phyloP scores from a whole-genome alignment of 2,888 invertebrate genomes.

The Diplazon laetatorius region DNA sequence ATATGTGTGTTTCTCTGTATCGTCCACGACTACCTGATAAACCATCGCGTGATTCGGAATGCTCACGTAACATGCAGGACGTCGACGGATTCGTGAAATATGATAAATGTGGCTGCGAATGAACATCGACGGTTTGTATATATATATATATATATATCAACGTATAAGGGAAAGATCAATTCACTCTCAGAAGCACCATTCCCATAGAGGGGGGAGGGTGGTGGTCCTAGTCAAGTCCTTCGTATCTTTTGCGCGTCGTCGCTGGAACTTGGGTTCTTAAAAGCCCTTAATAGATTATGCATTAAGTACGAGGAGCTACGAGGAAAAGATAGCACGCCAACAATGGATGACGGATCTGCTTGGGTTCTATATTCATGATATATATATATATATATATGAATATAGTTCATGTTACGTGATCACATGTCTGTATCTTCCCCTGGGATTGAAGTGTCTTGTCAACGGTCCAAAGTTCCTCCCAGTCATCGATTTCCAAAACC shows the following conservation, averaged over 20 bases:
- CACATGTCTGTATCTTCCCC: conserved; percentile 33
- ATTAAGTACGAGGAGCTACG: conserved; percentile 77
- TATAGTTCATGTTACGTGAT: not conserved
- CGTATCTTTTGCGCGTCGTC: conserved; percentile 56
- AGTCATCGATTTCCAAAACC: conserved; percentile 57
- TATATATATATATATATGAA: not conserved
- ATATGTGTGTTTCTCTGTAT: not conserved
- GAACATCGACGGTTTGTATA: too few species aligned
- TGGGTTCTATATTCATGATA: conserved; percentile 13
- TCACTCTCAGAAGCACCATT: conserved; percentile 67
- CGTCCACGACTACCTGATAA: not conserved
- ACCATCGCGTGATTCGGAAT: conserved; percentile 6
- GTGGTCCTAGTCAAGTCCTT: conserved; percentile 21
- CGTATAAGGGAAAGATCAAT: conserved; percentile 75
- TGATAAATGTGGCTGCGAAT: conserved; percentile 70
- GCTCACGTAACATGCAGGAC: conserved; percentile 76
- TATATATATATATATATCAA: too few species aligned
- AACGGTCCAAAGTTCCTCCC: conserved; percentile 5
- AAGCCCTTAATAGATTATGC: conserved; percentile 81
- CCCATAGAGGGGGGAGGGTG: too few species aligned
- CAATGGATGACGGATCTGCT: conserved; percentile 78
- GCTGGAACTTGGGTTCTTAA: conserved; percentile 78
- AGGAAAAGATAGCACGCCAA: conserved; percentile 77
- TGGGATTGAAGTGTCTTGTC: conserved; percentile 35
- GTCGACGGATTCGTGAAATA: conserved; percentile 81